phyloP scores from a whole-genome alignment of 2,888 invertebrate genomes.

The Yponomeuta plumbellus region DNA sequence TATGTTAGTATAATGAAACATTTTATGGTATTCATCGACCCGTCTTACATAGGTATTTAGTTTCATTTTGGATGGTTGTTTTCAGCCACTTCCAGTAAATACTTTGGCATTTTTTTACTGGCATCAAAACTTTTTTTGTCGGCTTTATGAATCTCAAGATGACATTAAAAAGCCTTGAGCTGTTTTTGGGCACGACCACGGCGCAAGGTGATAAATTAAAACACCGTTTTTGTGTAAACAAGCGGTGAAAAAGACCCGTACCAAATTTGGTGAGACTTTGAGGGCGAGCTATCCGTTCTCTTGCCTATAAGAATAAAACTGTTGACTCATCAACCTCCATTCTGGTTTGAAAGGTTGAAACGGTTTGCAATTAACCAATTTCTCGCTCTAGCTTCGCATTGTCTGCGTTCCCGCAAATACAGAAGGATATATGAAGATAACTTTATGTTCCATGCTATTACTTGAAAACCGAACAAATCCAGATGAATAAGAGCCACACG shows the following conservation, averaged over 20 bases:
- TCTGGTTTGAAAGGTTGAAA: neutral
- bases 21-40: no score
- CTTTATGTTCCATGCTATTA: no score
- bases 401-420: neutral
- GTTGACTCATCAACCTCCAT: neutral
- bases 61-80: no score
- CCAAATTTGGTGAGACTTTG: neutral
- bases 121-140: no score
- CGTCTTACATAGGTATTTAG: no score
- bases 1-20: no score
- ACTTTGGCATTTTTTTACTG: no score
- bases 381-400: neutral
- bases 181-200: neutral
- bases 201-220: neutral
- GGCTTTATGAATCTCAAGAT: no score
- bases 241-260: neutral
- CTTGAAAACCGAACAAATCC: no score
- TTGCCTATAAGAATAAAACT: neutral
- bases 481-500: no score
- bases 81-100: no score
- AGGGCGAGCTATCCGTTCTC: neutral
- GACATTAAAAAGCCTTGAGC: neutral
- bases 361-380: neutral
- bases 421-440: no score
- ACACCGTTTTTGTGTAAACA: neutral